Evolutionary conservation across 2,797 vertebrate genomes (phyloP), one percentile per base, ranked within the genome.

Genomic region (Australoheros facetus): DNA sequence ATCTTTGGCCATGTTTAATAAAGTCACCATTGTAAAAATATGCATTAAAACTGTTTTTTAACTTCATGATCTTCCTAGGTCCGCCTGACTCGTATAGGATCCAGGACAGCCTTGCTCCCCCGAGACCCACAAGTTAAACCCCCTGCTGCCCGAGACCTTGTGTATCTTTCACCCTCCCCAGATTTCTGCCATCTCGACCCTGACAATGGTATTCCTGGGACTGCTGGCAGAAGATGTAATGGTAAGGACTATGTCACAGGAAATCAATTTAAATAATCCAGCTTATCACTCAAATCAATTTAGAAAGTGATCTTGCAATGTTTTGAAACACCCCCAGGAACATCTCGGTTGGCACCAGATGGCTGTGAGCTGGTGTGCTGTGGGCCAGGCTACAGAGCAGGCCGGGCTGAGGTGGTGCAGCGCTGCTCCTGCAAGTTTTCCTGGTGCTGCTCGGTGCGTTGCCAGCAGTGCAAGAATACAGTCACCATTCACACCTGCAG

Each of bases 301-400:
- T 32, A 74, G 14, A 73, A 66, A 78, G 12, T 75, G 28, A 84
- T 1, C 3, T 37, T 4, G 4, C 58, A 48, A 1, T 78, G 9
- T 32, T 64, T n/a, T 81, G 13, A 70, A 78, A 76, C 16, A 9
- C 26, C 3, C 23, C 4, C 81, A 96, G 96, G 90, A 58, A 95
- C 93, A 0, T 96, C 94, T 5, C 93, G 96, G 4, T 86, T 91
- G 9, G 96, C 95, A 2, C 91, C 85, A 7, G 96, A 93, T 0
- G 94, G 95, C 75, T 96, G 96, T 0, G 94, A 97, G 93, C 90
- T 96, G 83, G 92, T 95, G 74, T 96, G 96, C 81, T 96, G 96
- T 0, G 93, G 96, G n/a, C 93, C 95, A 0, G 95, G 94, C 2
- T 96, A 93, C 90, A 88, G 71, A 66, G 95, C 88, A 0, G 93